Conservation (phyloP, 2,797 vertebrate species). For the Rallus crepitans region DNA sequence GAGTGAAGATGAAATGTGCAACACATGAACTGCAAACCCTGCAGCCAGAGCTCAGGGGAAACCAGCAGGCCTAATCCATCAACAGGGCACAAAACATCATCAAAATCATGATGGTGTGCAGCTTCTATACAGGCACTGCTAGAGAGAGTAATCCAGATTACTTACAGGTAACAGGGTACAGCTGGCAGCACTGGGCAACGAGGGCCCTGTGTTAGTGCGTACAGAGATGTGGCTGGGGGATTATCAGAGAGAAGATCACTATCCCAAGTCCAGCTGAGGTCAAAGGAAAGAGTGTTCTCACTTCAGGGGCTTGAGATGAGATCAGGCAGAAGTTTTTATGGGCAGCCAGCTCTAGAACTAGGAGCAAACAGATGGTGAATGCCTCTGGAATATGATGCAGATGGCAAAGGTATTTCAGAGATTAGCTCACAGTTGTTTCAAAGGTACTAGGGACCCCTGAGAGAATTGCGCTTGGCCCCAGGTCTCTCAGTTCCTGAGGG, state of each 20-base stretch:
- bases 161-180: fast-evolving
- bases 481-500: not conserved
- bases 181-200: fast-evolving
- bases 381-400: not conserved
- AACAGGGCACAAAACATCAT: not conserved
- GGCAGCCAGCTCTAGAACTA: not conserved
- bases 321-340: conserved; percentile 10
- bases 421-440: not conserved
- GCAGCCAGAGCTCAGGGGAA: not conserved
- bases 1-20: not conserved
- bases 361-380: not conserved
- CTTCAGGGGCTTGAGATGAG: not conserved
- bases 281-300: not conserved
- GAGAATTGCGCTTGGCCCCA: not conserved
- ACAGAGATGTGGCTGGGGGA: fast-evolving
- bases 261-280: not conserved
- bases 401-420: not conserved
- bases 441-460: not conserved
- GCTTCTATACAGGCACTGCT: not conserved
- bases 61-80: too few species aligned
- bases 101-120: fast-evolving
- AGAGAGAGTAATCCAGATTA: not conserved
- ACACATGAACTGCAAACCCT: not conserved
- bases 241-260: not conserved
- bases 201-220: fast-evolving